Conservation (phyloP, 2,888 invertebrate species). For the Petrolisthes cinctipes region DNA sequence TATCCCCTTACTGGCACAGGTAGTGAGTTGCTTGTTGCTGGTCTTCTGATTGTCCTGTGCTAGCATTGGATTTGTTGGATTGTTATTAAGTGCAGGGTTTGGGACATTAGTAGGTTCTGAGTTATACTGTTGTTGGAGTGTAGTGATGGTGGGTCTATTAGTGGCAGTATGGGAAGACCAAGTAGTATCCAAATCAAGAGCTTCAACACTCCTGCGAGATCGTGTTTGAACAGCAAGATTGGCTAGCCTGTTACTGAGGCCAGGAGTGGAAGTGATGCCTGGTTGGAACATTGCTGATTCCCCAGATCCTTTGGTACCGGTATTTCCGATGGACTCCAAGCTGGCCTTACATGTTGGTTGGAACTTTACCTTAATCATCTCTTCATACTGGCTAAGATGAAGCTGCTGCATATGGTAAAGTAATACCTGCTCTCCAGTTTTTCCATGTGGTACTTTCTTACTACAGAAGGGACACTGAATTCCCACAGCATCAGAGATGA, state of each 20-base stretch:
- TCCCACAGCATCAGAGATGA: conserved; percentile 44
- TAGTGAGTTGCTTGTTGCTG: conserved; percentile 24
- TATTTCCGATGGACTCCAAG: conserved; percentile 34
- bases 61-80: background rate
- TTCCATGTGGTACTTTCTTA: conserved; percentile 58
- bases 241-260: conserved; percentile 55
- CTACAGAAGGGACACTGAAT: conserved; percentile 63
- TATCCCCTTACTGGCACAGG: conserved; percentile 58
- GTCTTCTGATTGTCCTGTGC: background rate
- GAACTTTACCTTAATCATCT: conserved; percentile 50
- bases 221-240: conserved; percentile 32
- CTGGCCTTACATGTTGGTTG: conserved; percentile 33
- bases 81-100: background rate
- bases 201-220: conserved; percentile 33
- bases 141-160: background rate
- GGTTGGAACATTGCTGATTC: conserved; percentile 36
- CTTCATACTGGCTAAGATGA: conserved; percentile 47
- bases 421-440: conserved; percentile 63
- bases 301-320: conserved; percentile 8
- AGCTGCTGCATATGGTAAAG: conserved; percentile 63
- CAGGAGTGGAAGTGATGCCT: conserved; percentile 58
- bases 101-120: conserved; percentile 18
- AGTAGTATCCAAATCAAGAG: conserved; percentile 45
- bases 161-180: conserved; percentile 47
- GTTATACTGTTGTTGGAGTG: background rate